Conservation (phyloP, 1,140 invertebrate species). For the Pemphigus obesinymphae region DNA sequence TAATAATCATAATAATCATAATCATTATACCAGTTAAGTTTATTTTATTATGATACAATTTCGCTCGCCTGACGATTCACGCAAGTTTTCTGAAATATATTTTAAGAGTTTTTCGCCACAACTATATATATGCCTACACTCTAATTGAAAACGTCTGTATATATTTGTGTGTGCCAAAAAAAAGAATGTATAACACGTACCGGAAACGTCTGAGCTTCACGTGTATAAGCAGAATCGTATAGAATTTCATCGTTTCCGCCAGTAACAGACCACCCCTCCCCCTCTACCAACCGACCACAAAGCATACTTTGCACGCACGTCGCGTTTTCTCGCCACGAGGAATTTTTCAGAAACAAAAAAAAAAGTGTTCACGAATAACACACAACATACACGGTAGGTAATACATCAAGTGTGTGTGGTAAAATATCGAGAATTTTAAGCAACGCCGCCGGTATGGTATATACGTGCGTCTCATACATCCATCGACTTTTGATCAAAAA, state of each 20-base stretch:
- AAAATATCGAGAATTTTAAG: slow-evolving; percentile 12
- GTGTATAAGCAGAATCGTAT: neutral
- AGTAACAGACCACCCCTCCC: neutral
- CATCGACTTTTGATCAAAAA: too few relatives aligned
- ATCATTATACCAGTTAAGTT: too few relatives aligned
- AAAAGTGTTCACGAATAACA: neutral
- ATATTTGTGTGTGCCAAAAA: neutral
- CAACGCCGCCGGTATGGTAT: neutral
- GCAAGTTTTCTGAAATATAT: too few relatives aligned
- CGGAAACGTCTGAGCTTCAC: neutral
- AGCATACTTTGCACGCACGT: neutral
- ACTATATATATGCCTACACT: too few relatives aligned
- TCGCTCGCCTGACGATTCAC: too few relatives aligned
- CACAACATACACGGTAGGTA: neutral
- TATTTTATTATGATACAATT: too few relatives aligned
- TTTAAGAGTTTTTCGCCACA: neutral
- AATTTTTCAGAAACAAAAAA: slow-evolving; percentile 1
- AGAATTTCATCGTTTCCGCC: neutral
- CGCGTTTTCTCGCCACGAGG: neutral
- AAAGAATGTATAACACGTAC: neutral
- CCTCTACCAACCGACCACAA: neutral
- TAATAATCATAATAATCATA: too few relatives aligned
- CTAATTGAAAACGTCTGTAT: neutral
- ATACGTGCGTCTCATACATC: neutral
- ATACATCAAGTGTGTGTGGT: neutral